Percentiles rank a stretch among this genome's conserved stretches.
These are phyloP conservation scores for Gibbula magus DNA, from an alignment of 2,888 invertebrate genomes.

Conservation along the genomic window DNA sequence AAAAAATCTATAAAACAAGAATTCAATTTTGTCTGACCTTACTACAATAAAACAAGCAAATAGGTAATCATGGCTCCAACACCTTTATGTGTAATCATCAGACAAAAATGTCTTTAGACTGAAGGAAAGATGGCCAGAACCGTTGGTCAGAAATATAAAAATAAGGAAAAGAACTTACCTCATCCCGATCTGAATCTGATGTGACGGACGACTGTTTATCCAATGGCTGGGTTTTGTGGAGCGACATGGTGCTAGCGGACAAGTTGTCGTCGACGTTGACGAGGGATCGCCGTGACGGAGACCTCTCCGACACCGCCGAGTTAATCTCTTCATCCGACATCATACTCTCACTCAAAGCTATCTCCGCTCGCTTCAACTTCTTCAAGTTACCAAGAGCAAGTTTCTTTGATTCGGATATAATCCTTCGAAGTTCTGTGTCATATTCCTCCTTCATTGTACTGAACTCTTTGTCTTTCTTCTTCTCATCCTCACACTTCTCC, in stretches of 20 bases:
- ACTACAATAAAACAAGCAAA: no score
- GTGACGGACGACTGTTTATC: conserved; percentile 14
- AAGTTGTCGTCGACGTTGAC: not conserved
- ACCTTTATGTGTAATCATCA: no score
- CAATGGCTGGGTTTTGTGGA: not conserved
- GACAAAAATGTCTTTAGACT: no score
- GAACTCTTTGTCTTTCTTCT: conserved; percentile 57
- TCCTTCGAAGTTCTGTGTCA: conserved; percentile 55
- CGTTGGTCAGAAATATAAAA: not conserved
- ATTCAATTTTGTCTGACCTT: no score
- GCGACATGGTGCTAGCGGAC: not conserved
- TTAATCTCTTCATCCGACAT: conserved; percentile 55
- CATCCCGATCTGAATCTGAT: conserved; percentile 5
- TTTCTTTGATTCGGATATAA: conserved; percentile 61
- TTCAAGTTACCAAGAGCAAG: conserved; percentile 58
- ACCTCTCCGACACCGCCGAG: not conserved
- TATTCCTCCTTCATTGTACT: conserved; percentile 59
- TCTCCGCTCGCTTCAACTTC: conserved; percentile 58
- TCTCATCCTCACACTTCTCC: conserved; percentile 55
- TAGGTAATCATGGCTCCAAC: no score
- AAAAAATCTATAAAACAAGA: no score
- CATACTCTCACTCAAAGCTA: conserved; percentile 54
- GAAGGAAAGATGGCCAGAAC: not conserved
- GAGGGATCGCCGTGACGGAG: not conserved
- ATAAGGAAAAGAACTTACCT: not conserved